Conservation (phyloP, 2,888 invertebrate genomes). For the Lasioglossum pauxillum region DNA sequence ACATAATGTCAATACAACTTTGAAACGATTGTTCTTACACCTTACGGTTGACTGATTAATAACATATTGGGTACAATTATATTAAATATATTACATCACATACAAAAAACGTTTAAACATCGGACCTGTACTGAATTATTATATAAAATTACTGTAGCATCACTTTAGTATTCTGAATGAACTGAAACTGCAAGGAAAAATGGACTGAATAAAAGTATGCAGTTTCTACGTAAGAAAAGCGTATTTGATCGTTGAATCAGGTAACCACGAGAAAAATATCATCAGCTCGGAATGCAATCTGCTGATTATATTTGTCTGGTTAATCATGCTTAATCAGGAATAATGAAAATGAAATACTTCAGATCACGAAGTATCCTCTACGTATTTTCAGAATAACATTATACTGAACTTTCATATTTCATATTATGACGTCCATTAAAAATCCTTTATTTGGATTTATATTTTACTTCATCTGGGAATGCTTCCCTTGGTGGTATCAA, state of each 20-base stretch:
- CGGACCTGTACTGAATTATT: slow-evolving; percentile 11
- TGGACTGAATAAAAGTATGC: slow-evolving; percentile 13
- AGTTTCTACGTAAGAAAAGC: slow-evolving; percentile 34
- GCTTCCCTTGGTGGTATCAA: slow-evolving; percentile 88
- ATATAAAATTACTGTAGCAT: slow-evolving; percentile 13
- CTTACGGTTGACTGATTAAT: slow-evolving; percentile 14
- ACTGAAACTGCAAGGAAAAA: slow-evolving; percentile 21
- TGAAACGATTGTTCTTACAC: slow-evolving; percentile 20
- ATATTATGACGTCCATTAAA: slow-evolving; percentile 15
- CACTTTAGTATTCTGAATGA: slow-evolving; percentile 7
- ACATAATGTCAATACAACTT: slow-evolving; percentile 14
- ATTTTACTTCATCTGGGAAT: slow-evolving; percentile 87
- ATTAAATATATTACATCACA: slow-evolving; percentile 17
- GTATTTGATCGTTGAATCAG: neutral
- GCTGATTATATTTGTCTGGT: slow-evolving; percentile 28
- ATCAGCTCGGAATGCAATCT: slow-evolving; percentile 20
- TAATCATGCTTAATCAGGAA: slow-evolving; percentile 24
- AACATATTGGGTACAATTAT: slow-evolving; percentile 24
- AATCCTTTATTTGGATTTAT: slow-evolving; percentile 78
- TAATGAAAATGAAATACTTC: slow-evolving; percentile 35
- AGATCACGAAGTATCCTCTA: slow-evolving; percentile 34
- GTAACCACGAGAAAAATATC: slow-evolving; percentile 17
- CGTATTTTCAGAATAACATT: slow-evolving; percentile 12
- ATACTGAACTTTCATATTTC: slow-evolving; percentile 45
- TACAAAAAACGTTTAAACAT: slow-evolving; percentile 32